Base-by-base conservation (phyloP, 2,888 invertebrate species). In the Dusona sp. region DNA sequence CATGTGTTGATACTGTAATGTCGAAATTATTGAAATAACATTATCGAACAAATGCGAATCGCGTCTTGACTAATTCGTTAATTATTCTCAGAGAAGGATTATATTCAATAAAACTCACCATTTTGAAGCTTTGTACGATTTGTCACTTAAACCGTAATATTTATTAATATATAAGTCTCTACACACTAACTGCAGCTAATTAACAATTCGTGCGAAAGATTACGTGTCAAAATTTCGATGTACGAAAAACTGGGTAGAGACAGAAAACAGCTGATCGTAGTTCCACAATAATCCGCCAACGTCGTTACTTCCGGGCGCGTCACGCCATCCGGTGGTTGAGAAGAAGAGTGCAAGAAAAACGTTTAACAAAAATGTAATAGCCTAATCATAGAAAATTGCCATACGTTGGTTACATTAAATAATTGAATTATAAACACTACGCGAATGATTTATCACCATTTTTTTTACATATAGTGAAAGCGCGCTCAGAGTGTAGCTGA, bases 221-320 rank as follows among this genome's bases (percentile, higher is more conserved):
- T 85, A 82, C 79, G 82, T 82, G 70, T 82, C 85, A 85, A 79
- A 85, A 67, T 51, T 79, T 82, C 51, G 38, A 77, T 38, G 48
- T 73, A 6, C 16, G 67, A 42, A 57, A 81, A 65, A 48, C n/a
- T 36, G 19, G 51, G n/a, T 51, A n/a, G 29, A 19, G 33, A 70
- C 61, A 80, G 25, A n/a, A 19, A 79, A 36, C 75, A 77, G 70
- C 82, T 82, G 82, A 77, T 77, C 36, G 25, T 79, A 68, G 78
- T 79, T 79, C 38, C 25, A 6, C 16, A 38, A 68, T 19, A 54
- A 48, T 22, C 78, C 78, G 38, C 38, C 3, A 29, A 19, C 68
- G 54, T 22, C 29, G 38, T 9, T n/a, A 42, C n/a, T 25, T 64
- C 25, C 61, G 42, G 22, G 51, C 54, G 54, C 25, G 1, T 29